Conservation (phyloP, 2,113 vertebrate genomes). For the Zosterops lateralis region DNA sequence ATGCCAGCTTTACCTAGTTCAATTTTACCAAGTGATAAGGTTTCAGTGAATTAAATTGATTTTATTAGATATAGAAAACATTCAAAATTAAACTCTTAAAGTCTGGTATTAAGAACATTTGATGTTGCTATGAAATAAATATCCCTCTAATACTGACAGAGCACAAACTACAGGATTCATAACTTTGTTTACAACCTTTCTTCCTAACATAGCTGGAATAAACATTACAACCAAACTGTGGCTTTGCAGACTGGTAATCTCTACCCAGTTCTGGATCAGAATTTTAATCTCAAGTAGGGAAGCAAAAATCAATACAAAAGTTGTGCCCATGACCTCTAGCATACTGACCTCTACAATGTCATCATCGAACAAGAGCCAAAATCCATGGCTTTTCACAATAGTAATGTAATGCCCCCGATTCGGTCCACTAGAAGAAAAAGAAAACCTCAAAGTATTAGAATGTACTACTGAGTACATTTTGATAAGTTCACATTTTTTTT, state of each 20-base stretch:
- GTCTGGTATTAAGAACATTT: not conserved
- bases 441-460: not conserved
- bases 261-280: not conserved
- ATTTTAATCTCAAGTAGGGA: not conserved
- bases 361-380: constrained; percentile 97
- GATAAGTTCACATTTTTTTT: not conserved
- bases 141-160: not conserved
- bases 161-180: not conserved
- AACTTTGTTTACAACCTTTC: not conserved
- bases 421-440: constrained; percentile 81
- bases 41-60: not conserved
- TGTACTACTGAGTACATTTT: not conserved
- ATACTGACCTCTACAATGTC: constrained; percentile 95
- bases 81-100: not conserved
- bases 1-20: not conserved
- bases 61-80: not conserved
- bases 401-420: constrained; percentile 97
- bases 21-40: not conserved
- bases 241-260: not conserved
- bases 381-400: constrained; percentile 97
- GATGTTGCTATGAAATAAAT: not conserved
- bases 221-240: not conserved
- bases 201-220: not conserved
- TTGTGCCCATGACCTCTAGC: not conserved
- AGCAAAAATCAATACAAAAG: not conserved